Evolutionary conservation across 2,888 invertebrate genomes (phyloP), one percentile per base, ranked within the genome.

Genomic region (Gryllus longicercus): DNA sequence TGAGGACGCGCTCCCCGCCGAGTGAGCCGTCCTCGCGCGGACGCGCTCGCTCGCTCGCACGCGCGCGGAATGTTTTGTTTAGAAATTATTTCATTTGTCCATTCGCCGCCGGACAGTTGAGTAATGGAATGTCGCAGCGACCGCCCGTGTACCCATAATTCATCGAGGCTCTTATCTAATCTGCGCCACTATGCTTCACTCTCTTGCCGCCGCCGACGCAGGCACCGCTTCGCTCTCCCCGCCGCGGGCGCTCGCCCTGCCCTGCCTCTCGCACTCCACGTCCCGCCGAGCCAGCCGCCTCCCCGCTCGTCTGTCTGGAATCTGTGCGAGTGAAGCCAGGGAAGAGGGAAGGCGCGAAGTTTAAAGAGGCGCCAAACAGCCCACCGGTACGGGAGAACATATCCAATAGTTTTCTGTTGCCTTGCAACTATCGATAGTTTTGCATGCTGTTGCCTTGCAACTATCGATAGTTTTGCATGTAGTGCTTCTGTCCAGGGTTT

Each of bases 71-170:
- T 63, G 63, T 63, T 63, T 63, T 63, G 63, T 63, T 63, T 63
- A 63, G 63, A 63, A 63, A 63, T 63, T 63, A 63, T 63, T 63
- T 63, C 63, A 63, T 63, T 63, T 63, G 63, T 63, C 63, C 63
- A 18, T 63, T 63, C 63, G 63, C 63, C 63, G 63, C 4, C 5
- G 63, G 63, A 63, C 63, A 63, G 63, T 63, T 63, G 63, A 63
- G 63, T 63, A 63, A 63, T 63, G 63, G 63, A 63, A 63, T 63
- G 63, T 63, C 63, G 63, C 63, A 18, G 63, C 63, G 63, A 63
- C 63, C 63, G n/a, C 63, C 63, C 63, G 63, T 63, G 63, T 63
- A 14, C 63, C n/a, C 63, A 63, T 63, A 63, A 63, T 63, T 63
- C 63, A 63, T 63, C n/a, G 63, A 63, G 63, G 63, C 63, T 63